These are phyloP conservation scores for Troilus luridus DNA, from an alignment of 2,888 invertebrate species.

Conservation along the genomic window DNA sequence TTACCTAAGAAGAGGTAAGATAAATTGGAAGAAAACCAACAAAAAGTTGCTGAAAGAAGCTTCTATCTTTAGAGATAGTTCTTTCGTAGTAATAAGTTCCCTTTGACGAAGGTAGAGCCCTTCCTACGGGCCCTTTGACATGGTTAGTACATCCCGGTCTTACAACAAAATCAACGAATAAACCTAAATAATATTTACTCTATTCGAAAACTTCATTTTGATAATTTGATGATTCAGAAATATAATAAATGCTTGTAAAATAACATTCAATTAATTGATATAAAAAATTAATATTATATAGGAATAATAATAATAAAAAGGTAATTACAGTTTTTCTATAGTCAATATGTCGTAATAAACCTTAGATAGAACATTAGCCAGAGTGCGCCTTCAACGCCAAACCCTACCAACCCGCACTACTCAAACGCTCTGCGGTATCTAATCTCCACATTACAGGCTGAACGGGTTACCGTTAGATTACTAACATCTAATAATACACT, in stretches of 20 bases:
- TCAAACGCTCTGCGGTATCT: background rate
- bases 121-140: background rate
- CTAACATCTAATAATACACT: background rate
- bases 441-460: background rate
- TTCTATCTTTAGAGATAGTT: background rate
- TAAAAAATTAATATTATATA: too few species aligned
- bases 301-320: too few species aligned
- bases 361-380: background rate
- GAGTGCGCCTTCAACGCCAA: background rate
- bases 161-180: background rate
- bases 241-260: background rate
- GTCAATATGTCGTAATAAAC: background rate
- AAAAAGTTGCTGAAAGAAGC: background rate
- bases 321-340: too few species aligned
- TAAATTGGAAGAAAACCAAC: background rate
- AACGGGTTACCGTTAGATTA: too few species aligned
- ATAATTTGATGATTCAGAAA: background rate
- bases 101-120: background rate
- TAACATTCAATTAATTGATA: background rate
- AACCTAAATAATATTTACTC: background rate
- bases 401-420: background rate
- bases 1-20: background rate
- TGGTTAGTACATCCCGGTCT: background rate
- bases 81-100: background rate
- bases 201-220: background rate